These are phyloP conservation scores for Ptychochromis oligacanthus DNA, from an alignment of 2,113 vertebrate species.

Conservation along the genomic window DNA sequence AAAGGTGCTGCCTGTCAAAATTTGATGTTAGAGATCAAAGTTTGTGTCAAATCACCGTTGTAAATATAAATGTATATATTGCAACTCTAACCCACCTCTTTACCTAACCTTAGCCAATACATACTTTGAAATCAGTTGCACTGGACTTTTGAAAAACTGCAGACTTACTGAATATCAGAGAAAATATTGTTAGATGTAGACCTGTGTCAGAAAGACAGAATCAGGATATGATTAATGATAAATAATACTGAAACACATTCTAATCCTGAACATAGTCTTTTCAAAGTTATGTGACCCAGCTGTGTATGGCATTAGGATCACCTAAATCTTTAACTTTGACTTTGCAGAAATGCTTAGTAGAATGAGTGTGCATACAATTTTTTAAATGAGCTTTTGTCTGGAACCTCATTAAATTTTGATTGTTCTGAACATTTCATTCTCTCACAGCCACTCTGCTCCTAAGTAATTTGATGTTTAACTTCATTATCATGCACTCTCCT, in stretches of 20 bases:
- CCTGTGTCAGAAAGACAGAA: not conserved
- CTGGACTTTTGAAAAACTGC: too few relatives aligned
- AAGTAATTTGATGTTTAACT: slow-evolving; percentile 42
- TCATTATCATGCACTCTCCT: slow-evolving; percentile 40
- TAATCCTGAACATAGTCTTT: not conserved
- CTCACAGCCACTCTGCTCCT: slow-evolving; percentile 16
- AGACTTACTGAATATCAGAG: not conserved
- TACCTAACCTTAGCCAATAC: too few relatives aligned
- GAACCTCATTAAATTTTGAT: slow-evolving; percentile 51
- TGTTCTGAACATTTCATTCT: slow-evolving; percentile 41
- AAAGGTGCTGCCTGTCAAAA: too few relatives aligned
- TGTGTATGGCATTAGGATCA: not conserved
- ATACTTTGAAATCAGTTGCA: too few relatives aligned
- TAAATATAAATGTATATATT: too few relatives aligned
- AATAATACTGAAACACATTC: not conserved
- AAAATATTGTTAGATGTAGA: not conserved
- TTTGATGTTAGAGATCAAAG: too few relatives aligned
- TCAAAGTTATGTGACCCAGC: not conserved
- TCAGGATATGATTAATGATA: not conserved
- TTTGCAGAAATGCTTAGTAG: not conserved
- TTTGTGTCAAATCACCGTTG: too few relatives aligned
- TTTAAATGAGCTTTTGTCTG: slow-evolving; percentile 34
- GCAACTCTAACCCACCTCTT: too few relatives aligned
- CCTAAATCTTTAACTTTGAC: not conserved
- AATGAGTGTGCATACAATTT: not conserved